phyloP scores from a whole-genome alignment of 1,140 invertebrate genomes.

The Intoshia linei region DNA sequence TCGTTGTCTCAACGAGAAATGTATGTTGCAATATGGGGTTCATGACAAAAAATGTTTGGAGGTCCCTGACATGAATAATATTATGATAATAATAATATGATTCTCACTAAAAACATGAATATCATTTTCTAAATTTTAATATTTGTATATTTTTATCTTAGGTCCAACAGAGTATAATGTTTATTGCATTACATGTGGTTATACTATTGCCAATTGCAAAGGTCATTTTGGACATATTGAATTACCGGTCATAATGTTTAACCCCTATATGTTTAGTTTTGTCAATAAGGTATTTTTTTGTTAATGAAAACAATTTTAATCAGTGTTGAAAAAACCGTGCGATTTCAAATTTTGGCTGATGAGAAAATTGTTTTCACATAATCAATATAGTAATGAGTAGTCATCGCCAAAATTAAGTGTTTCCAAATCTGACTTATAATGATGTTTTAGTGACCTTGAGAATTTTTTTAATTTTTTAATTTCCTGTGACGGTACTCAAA shows the following conservation, averaged over 20 bases:
- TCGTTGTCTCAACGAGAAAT: too few species aligned
- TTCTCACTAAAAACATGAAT: background rate
- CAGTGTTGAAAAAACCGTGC: too few species aligned
- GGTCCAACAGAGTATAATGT: conserved; percentile 27
- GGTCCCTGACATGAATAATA: background rate
- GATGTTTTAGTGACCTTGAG: too few species aligned
- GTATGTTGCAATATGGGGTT: too few species aligned
- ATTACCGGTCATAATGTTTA: conserved; percentile 53
- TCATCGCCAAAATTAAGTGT: too few species aligned
- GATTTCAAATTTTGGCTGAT: too few species aligned
- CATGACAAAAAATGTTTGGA: too few species aligned
- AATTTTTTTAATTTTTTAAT: too few species aligned
- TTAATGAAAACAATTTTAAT: background rate
- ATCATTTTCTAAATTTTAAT: background rate
- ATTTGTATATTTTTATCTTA: conserved; percentile 7
- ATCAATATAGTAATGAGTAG: too few species aligned
- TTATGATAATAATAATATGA: background rate
- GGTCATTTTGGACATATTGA: conserved; percentile 81
- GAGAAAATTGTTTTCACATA: too few species aligned
- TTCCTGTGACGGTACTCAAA: too few species aligned
- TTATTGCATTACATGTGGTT: conserved; percentile 45
- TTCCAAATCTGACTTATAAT: too few species aligned
- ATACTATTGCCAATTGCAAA: conserved; percentile 34
- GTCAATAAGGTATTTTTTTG: conserved; percentile 29
- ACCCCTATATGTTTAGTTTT: conserved; percentile 50